Conservation (phyloP, 2,113 vertebrate genomes). For the Cottus gobio region DNA sequence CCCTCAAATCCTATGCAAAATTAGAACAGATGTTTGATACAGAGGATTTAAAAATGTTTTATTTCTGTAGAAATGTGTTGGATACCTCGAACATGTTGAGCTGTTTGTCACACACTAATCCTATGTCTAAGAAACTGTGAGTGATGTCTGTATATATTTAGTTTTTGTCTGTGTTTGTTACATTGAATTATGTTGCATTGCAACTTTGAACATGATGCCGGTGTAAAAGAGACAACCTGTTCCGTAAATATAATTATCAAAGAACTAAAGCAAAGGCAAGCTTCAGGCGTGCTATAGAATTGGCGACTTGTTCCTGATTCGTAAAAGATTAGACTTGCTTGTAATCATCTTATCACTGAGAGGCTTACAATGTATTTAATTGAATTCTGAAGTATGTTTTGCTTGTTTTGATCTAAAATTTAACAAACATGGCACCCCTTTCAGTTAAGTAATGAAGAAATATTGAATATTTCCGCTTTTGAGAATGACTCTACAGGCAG, state of each 20-base stretch:
- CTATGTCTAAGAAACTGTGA: background rate
- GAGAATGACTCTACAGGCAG: background rate
- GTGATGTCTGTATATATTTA: background rate
- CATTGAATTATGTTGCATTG: background rate
- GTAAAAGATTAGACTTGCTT: background rate
- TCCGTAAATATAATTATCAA: background rate
- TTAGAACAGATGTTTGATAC: background rate
- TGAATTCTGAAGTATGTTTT: background rate
- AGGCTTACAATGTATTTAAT: background rate
- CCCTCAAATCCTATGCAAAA: background rate
- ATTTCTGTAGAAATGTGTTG: background rate
- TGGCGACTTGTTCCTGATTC: background rate
- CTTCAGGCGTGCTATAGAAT: background rate
- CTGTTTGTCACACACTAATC: constrained; percentile 1
- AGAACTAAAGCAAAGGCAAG: background rate
- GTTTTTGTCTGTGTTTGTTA: background rate
- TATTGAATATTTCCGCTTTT: background rate
- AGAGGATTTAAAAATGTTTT: too few relatives aligned
- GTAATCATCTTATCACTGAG: constrained; percentile 5
- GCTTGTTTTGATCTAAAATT: background rate
- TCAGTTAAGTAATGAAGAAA: background rate
- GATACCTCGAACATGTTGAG: background rate
- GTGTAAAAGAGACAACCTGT: background rate
- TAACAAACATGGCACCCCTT: background rate
- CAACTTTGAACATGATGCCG: background rate